These are phyloP conservation scores for Pluvialis apricaria DNA, from an alignment of 2,113 vertebrate genomes.

Conservation along the genomic window DNA sequence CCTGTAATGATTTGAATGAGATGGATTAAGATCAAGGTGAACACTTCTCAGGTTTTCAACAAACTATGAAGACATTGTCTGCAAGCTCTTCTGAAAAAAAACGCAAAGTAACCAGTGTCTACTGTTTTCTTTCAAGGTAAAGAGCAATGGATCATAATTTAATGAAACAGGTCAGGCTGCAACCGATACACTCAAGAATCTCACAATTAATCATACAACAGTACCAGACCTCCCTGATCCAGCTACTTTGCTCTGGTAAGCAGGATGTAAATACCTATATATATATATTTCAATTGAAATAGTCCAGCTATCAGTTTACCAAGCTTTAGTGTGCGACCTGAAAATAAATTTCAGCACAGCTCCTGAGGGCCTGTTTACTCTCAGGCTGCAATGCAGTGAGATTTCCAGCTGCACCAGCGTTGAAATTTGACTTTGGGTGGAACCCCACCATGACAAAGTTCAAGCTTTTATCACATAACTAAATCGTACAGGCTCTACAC, in stretches of 20 bases:
- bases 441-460: neutral
- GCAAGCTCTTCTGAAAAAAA: neutral
- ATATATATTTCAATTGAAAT: neutral
- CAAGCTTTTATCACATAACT: neutral
- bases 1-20: neutral
- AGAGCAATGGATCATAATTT: neutral
- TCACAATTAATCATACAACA: no score
- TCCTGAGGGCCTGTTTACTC: neutral
- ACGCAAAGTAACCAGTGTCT: accelerated
- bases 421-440: neutral
- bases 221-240: neutral
- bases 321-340: neutral
- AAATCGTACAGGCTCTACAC: neutral
- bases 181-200: neutral
- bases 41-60: neutral
- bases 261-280: neutral
- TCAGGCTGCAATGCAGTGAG: neutral
- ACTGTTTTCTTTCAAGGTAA: neutral
- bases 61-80: neutral
- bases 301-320: neutral
- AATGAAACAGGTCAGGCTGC: neutral
- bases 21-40: neutral
- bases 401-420: neutral
- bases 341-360: neutral
- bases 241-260: neutral